Conservation (phyloP, 2,113 vertebrate genomes). For the Vanacampus margaritifer region DNA sequence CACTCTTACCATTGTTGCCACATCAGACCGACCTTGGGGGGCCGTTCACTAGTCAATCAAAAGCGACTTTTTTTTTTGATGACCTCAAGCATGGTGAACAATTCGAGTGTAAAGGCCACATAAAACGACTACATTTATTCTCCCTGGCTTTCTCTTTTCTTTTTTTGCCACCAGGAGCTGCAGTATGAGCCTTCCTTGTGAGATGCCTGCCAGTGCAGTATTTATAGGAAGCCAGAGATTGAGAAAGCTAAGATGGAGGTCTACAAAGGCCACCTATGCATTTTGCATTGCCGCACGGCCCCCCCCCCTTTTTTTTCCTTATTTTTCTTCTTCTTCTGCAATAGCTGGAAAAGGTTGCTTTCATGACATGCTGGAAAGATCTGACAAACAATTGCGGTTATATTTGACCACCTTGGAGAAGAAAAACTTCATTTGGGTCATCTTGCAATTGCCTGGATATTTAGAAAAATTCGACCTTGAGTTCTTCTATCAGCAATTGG, state of each 20-base stretch:
- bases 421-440: background rate
- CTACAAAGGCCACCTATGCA: conserved; percentile 31
- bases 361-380: background rate
- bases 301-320: conserved; percentile 3
- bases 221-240: conserved; percentile 42
- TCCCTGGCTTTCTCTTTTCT: background rate
- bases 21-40: background rate
- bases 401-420: background rate
- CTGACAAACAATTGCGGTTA: background rate
- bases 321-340: background rate
- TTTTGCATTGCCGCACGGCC: conserved; percentile 20
- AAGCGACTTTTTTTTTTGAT: background rate
- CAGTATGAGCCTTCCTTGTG: conserved; percentile 16
- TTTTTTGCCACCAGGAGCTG: conserved; percentile 27
- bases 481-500: too few species aligned
- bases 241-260: conserved; percentile 34
- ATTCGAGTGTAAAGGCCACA: background rate
- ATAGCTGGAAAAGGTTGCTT: background rate
- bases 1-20: background rate
- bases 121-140: background rate
- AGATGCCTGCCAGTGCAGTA: conserved; percentile 37
- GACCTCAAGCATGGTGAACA: background rate
- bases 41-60: background rate
- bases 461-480: too few species aligned
- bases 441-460: too few species aligned